Base-by-base conservation (phyloP, 2,888 invertebrate species). In the Drosophila testacea region DNA sequence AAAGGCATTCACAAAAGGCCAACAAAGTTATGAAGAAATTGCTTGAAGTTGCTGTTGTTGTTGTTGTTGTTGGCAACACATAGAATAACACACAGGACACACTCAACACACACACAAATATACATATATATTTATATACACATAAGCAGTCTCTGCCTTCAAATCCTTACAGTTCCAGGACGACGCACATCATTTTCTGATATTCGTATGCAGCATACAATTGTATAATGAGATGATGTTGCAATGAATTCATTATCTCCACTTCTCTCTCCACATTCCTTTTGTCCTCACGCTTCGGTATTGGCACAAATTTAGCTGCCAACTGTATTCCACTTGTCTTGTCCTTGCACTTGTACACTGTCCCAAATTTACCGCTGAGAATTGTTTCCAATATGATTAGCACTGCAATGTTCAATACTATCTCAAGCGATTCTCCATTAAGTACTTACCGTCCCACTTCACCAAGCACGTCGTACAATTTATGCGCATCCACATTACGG, bases 141-240 rank as follows among this genome's bases (percentile, higher is more conserved):
- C 16, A 47, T 7, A 39, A 41, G 13, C 11, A 42, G 30, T 10
- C 5, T 54, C 54, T 44, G 60, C 52, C 39, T 46, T 36, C 44
- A 42, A 65, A 66, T 85, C 73, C 98, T 96, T 94, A 99, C 99
- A 99, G 94, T 95, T 99, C 99, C 77, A 99, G 94, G 79, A 99
- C 96, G 87, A 99, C 97, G 93, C 98, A 98, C 96, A 99, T 98
- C 91, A 97, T 96, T 93, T 97, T 97, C 83, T 96, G 96, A 93
- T 96, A 96, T 93, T 98, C 98, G 93, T 98, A 99, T 10, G 99
- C 98, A 90, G 99, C 99, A 93, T 98, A 99, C 47, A 99, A 95
- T 93, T 99, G 99, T 88, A 99, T 97, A 54, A 99, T 95, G 75
- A 98, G 94, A 34, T 98, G 98, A 94, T 99, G 99, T 89, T 98